Percentiles rank a stretch among this genome's conserved stretches.
Conservation (phyloP, 2,113 vertebrate genomes). For the Osmerus mordax region DNA sequence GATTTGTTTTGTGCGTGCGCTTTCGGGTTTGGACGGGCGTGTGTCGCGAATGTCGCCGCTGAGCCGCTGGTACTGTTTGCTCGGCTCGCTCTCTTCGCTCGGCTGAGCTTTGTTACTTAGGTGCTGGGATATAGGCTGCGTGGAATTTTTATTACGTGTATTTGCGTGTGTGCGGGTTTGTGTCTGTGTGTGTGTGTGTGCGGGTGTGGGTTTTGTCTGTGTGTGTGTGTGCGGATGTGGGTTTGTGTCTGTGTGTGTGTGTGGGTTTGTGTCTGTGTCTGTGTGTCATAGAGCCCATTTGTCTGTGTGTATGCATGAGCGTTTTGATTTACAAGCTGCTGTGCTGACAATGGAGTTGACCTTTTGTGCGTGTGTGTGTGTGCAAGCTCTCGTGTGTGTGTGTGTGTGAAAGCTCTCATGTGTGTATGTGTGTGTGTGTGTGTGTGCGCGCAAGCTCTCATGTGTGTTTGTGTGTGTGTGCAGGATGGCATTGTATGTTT, state of each 20-base stretch:
- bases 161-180: slow-evolving; percentile 9
- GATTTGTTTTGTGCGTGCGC: background rate
- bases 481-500: slow-evolving; percentile 4
- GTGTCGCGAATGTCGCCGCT: slow-evolving; percentile 12
- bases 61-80: slow-evolving; percentile 19
- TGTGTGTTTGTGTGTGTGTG: slow-evolving; percentile 6
- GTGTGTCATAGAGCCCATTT: too few relatives aligned
- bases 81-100: slow-evolving; percentile 57
- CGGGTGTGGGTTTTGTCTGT: background rate
- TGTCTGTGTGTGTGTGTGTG: slow-evolving; percentile 25
- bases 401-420: slow-evolving; percentile 16
- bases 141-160: slow-evolving; percentile 26
- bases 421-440: slow-evolving; percentile 7
- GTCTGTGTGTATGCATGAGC: slow-evolving; percentile 21
- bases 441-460: slow-evolving; percentile 23
- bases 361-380: slow-evolving; percentile 37
- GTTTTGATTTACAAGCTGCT: slow-evolving; percentile 54
- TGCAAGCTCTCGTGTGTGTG: slow-evolving; percentile 27
- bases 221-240: background rate
- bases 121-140: slow-evolving; percentile 51
- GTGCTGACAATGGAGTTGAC: slow-evolving; percentile 54
- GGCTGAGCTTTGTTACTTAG: slow-evolving; percentile 38
- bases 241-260: slow-evolving; percentile 7
- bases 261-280: too few relatives aligned
- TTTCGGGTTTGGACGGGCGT: background rate